Conservation (phyloP, 64 coral and sea anemone species). For the Trachythela sp. region DNA sequence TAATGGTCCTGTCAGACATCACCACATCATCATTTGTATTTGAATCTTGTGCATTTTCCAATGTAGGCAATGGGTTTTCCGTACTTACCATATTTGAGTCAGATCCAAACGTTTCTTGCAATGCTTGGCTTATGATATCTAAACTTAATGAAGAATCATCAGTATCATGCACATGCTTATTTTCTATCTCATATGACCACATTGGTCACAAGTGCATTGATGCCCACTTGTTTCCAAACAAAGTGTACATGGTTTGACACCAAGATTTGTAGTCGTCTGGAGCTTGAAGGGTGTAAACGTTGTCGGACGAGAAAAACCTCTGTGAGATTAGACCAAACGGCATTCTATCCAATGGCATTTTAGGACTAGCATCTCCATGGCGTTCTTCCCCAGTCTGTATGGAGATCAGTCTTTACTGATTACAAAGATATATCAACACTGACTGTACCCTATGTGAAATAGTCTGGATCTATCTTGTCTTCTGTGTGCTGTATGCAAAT, state of each 20-base stretch:
- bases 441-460: too few relatives aligned
- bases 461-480: too few relatives aligned
- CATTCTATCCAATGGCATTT: slow-evolving; percentile 4
- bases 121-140: slow-evolving; percentile 16
- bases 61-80: not conserved
- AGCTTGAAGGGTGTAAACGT: slow-evolving; percentile 28
- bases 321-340: slow-evolving; percentile 49
- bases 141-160: slow-evolving; percentile 1
- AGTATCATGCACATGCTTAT: not conserved
- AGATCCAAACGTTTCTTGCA: slow-evolving; percentile 14
- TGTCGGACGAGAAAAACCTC: slow-evolving; percentile 49
- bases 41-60: not conserved
- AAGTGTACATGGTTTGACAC: slow-evolving; percentile 54
- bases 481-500: too few relatives aligned
- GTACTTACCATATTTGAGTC: not conserved
- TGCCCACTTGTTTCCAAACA: slow-evolving; percentile 54
- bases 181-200: slow-evolving; percentile 44
- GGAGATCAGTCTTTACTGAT: too few relatives aligned
- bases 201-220: slow-evolving; percentile 53
- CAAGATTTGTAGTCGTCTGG: slow-evolving; percentile 52
- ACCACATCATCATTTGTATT: not conserved
- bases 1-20: not conserved
- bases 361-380: not conserved
- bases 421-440: too few relatives aligned
- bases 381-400: too few relatives aligned